A percentile compares a stretch with the other conserved stretches of the same genome.
phyloP scores from a whole-genome alignment of 92 coral and sea anemone species.

The Paramuricea clavata region DNA sequence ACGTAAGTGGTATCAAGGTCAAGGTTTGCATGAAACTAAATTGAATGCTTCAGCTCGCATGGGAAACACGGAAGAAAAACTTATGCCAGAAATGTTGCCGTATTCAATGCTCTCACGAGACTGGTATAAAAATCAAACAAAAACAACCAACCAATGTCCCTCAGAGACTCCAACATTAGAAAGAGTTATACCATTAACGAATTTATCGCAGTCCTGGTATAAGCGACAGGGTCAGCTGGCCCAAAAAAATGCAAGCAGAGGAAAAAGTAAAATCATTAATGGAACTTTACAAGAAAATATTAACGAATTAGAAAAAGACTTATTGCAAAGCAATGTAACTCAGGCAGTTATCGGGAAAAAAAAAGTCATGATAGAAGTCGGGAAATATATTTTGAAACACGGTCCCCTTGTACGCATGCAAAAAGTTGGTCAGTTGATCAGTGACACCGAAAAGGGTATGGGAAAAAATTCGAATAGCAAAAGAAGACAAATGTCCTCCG shows the following conservation, averaged over 20 bases:
- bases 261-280: too few species aligned
- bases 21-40: not conserved
- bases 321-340: not conserved
- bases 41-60: not conserved
- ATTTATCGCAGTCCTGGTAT: not conserved
- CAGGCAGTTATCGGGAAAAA: not conserved
- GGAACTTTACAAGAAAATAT: conserved; percentile 16
- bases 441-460: not conserved
- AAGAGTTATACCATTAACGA: not conserved
- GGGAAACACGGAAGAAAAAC: not conserved
- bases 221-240: conserved; percentile 4
- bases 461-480: not conserved
- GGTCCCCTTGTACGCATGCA: conserved; percentile 30
- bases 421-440: conserved; percentile 13
- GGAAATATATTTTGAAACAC: conserved; percentile 1
- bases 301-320: not conserved
- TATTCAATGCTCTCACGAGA: not conserved
- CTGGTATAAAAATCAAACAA: not conserved
- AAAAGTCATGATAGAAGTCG: conserved; percentile 20
- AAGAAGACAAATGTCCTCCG: conserved; percentile 36
- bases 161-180: not conserved
- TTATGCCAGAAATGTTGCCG: not conserved
- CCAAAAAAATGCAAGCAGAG: not conserved
- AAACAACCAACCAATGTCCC: not conserved
- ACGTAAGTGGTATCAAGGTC: not conserved